Base-by-base conservation (phyloP, 2,888 invertebrate genomes). In the Melinopterus prodromus region DNA sequence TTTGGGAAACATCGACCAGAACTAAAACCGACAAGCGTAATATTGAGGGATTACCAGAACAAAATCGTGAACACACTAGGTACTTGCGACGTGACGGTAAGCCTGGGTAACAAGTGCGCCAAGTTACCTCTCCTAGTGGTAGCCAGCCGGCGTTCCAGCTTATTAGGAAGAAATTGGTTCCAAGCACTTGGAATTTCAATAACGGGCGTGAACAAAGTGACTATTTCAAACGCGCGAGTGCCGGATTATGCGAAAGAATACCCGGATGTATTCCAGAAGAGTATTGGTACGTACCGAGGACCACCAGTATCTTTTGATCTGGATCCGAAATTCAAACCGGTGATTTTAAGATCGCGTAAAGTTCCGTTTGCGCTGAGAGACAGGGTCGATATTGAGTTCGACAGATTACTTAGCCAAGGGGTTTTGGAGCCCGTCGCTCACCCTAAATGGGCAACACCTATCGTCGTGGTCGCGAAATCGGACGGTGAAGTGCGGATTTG, bases 381-480 rank as follows among this genome's bases (percentile, higher is more conserved):
- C 14, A 38, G 79, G 38, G 79, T 82, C 16, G 84, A 85, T 38
- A 70, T 69, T 35, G 83, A 85, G 77, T 70, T 86, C 6, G 77
- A 82, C 76, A 82, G 79, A 53, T 71, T 85, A n/a, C 77, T 82
- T 37, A 14, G 15, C 84, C 1, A 84, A 80, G 83, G 82, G 6
- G 81, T 86, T 77, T 77, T 85, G 15, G 84, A 82, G 70, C 81
- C 82, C 14, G 74, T 83, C n/a, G 72, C 79, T 70, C 74, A 82
- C 53, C 79, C 83, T 16, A 77, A 81, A 81, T 86, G 86, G 86
- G 85, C 85, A 14, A 85, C 84, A 69, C 85, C 86, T 2, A 81
- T 86, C 2, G 85, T 86, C 69, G 81, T 82, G 6, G 83, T 85
- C n/a, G 70, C 82, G 6, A 85, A 85, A 77, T 80, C 70, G 15